Evolutionary conservation across 2,797 vertebrate species (phyloP).

Genomic region (Enteromius mattozi): DNA sequence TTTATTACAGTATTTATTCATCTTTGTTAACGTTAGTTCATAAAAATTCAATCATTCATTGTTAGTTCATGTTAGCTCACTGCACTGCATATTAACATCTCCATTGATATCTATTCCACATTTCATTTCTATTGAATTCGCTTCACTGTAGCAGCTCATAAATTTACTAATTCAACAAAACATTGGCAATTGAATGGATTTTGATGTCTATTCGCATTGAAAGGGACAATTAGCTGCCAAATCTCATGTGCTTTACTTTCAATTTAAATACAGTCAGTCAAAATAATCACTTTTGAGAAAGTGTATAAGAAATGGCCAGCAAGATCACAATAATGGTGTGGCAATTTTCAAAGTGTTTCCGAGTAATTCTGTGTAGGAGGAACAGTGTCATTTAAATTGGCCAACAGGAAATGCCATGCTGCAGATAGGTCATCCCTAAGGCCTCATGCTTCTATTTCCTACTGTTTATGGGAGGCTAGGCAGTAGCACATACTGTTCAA

Average conservation of each 20-base stretch:
- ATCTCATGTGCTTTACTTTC: background rate
- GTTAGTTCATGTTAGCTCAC: no score
- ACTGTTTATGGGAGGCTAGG: constrained; percentile 40
- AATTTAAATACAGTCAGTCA: background rate
- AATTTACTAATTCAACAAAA: background rate
- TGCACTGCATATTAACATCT: no score
- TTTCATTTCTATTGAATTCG: no score
- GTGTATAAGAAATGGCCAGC: background rate
- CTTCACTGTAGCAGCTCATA: no score
- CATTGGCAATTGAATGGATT: background rate
- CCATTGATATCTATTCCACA: no score
- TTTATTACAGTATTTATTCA: no score
- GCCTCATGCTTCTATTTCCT: constrained; percentile 52
- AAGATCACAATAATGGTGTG: background rate
- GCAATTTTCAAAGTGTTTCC: constrained; percentile 3
- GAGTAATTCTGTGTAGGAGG: constrained; percentile 41
- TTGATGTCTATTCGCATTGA: background rate
- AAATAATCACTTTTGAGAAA: background rate
- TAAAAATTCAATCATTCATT: no score
- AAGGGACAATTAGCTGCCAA: background rate
- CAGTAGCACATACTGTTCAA: constrained; percentile 24
- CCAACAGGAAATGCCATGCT: constrained; percentile 61
- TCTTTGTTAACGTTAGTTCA: no score
- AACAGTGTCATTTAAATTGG: constrained; percentile 55
- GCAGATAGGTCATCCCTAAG: constrained; percentile 55